Conservation (phyloP, 2,797 vertebrate genomes). For the Anabacerthia variegaticeps region DNA sequence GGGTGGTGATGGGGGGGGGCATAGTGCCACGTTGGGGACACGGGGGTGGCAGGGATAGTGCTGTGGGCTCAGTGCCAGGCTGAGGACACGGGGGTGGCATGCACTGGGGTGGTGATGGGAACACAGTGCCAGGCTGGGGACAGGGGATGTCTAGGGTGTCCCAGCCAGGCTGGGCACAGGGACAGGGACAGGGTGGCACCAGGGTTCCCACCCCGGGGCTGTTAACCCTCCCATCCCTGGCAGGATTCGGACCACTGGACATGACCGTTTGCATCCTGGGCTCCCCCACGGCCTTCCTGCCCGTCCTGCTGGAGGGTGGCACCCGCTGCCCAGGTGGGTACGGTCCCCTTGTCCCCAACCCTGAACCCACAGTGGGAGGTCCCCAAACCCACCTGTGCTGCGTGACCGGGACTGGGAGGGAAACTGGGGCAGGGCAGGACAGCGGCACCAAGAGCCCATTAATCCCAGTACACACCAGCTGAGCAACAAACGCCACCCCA, state of each 20-base stretch:
- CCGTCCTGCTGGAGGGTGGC: conserved; percentile 46
- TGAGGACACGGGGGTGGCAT: too few species aligned
- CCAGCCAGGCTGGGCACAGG: neutral
- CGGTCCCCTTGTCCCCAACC: neutral
- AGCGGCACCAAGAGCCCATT: neutral
- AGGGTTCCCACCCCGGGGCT: rapidly evolving
- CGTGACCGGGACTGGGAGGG: neutral
- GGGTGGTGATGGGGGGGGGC: neutral
- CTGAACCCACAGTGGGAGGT: neutral
- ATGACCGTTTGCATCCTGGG: conserved; percentile 39
- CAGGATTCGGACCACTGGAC: conserved; percentile 1
- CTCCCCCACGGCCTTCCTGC: conserved; percentile 33
- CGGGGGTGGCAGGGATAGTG: neutral
- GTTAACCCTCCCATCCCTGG: neutral
- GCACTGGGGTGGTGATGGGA: too few species aligned
- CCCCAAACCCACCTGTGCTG: rapidly evolving
- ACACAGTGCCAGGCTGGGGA: neutral
- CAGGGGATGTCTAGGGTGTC: neutral
- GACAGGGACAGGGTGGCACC: neutral
- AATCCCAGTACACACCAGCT: neutral
- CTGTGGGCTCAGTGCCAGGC: too few species aligned
- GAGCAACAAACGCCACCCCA: neutral
- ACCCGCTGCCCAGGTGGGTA: conserved; percentile 44
- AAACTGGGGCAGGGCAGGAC: neutral
- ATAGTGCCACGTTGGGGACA: neutral